phyloP scores from a whole-genome alignment of 2,888 invertebrate genomes.

The Drosophila neotestacea region DNA sequence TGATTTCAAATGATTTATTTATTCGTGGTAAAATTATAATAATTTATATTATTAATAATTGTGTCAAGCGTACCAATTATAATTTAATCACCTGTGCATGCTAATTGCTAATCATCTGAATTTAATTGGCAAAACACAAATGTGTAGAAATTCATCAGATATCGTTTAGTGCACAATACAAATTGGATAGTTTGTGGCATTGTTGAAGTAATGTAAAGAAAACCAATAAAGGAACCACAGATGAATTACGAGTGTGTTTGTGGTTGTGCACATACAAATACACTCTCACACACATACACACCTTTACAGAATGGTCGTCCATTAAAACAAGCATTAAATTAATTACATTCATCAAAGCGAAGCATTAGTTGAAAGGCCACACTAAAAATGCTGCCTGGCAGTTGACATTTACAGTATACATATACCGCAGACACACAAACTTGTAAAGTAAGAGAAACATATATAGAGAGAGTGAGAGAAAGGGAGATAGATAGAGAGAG shows the following conservation, averaged over 20 bases:
- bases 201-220: slow-evolving; percentile 37
- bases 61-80: not conserved
- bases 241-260: slow-evolving; percentile 20
- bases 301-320: slow-evolving; percentile 17
- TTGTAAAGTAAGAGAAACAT: not conserved
- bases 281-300: slow-evolving; percentile 3
- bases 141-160: slow-evolving; percentile 13
- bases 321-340: slow-evolving; percentile 68
- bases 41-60: not conserved
- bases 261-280: not conserved
- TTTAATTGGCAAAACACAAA: slow-evolving; percentile 20
- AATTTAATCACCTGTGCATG: slow-evolving; percentile 2
- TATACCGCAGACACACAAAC: slow-evolving; percentile 13
- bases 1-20: too few species aligned
- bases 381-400: slow-evolving; percentile 25
- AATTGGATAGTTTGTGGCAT: slow-evolving; percentile 35
- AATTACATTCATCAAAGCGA: slow-evolving; percentile 65
- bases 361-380: slow-evolving; percentile 35
- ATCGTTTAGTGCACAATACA: slow-evolving; percentile 17
- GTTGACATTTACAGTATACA: slow-evolving; percentile 43
- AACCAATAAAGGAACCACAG: slow-evolving; percentile 65
- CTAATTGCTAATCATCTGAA: slow-evolving; percentile 13
- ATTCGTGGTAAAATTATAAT: slow-evolving; percentile 3
- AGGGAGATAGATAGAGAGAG: not conserved
- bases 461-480: not conserved